Evolutionary conservation across 2,797 vertebrate genomes (phyloP), one percentile per base, ranked within the genome.

Genomic region (Danio jaintianensis): DNA sequence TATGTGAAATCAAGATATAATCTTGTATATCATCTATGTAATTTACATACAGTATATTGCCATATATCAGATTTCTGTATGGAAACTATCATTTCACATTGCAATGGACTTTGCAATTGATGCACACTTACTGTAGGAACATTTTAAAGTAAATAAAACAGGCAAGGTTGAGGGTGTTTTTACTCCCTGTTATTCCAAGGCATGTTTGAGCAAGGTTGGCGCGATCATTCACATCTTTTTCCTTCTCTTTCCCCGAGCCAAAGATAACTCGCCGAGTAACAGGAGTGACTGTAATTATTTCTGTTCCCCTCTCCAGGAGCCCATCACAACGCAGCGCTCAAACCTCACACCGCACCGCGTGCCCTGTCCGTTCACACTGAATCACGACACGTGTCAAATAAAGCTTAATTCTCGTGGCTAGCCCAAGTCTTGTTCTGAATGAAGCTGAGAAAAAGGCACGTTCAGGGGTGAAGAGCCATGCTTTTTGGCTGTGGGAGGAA

Each of bases 281-380:
- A 89, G 71, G 89, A 92, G 88, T 88, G 85, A 90, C 90, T 90
- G 86, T 92, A 91, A 92, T 91, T 86, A 90, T 89, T 91, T 89
- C 85, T 84, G 87, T 89, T 89, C 88, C 89, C 79, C 80, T 90
- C 86, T 91, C 90, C 92, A 87, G 87, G 90, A 91, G 91, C 90
- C 84, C 82, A 64, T 86, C 88, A 82, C 87, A 89, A 87, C 36
- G 18, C 48, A 55, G 62, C 55, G 16, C 78, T 83, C 62, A 70
- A 87, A 88, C 87, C 29, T 72, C 63, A 85, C 87, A 85, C 83
- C 83, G 82, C 83, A 89, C 87, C 84, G 76, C 89, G 86, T 79
- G 85, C 87, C 85, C 87, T 85, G 85, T 86, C 86, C 86, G 80
- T 80, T 88, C 87, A 87, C 74, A 83, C 86, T 67, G 82, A 83